Evolutionary conservation across 2,113 vertebrate genomes (phyloP), one percentile per base, ranked within the genome.

Genomic region (Chinchilla lanigera): DNA sequence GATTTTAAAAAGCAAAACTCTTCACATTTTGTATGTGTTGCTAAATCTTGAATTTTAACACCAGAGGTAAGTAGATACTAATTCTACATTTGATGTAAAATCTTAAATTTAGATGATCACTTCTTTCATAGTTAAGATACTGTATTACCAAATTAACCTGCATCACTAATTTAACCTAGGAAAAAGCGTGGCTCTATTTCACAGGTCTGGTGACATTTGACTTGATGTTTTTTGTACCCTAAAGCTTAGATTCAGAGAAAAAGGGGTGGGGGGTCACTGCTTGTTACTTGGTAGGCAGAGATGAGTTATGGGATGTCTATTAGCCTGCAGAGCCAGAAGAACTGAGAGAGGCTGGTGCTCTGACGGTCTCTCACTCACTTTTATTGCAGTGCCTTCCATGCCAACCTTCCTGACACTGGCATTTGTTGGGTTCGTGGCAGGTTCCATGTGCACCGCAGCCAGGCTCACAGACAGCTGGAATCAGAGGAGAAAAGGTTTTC

Each of bases 381-480:
- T 99, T 99, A 97, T 99, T 99, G 98, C 99, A 99, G 95, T 99
- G 97, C 94, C 99, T 99, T 98, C 99, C 99, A 0, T 99, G 99
- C 99, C 99, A 99, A 77, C 99, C 99, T 84, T 99, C 99, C 89
- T 98, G 98, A 98, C 99, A 99, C 13, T 99, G 99, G 98, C 99
- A 99, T 96, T 97, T 99, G 98, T 99, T 99, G 93, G 99, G 99
- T 94, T 99, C 99, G 7, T 98, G 97, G 83, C 99, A 99, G 92
- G 98, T 98, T 95, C 99, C 99, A 0, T 99, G 99, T 24, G 90
- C 91, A 71, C 99, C 99, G 28, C 99, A 99, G 98, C 98, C 96
- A 47, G 99, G 99, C 94, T 99, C 99, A 0, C 99, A 99, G 97
- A 99, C 99, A 97, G 99, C 99, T 99, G 98, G 80, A 98, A 97